Evolutionary conservation across 2,888 invertebrate genomes (phyloP).

Genomic region (Aradus depressus): DNA sequence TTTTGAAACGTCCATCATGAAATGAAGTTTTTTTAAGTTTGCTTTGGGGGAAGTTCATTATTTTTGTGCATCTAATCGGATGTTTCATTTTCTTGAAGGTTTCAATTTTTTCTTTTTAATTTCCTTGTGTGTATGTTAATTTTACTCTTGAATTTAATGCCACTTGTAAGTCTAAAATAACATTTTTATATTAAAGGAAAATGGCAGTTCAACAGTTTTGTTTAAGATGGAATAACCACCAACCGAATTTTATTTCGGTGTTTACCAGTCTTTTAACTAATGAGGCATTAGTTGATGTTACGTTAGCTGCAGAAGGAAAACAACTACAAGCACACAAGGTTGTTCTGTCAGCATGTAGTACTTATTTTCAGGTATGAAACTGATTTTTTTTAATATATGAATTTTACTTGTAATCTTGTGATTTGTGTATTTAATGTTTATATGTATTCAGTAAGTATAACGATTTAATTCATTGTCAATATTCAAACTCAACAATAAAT

Average conservation of each 20-base stretch:
- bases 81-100: conserved; percentile 1
- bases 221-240: conserved; percentile 85
- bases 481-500: background rate
- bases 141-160: background rate
- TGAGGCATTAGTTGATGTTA: conserved; percentile 78
- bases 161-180: background rate
- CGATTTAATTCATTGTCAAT: background rate
- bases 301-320: conserved; percentile 79
- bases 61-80: background rate
- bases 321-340: conserved; percentile 82
- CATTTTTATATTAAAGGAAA: conserved; percentile 3
- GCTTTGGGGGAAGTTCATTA: too few species aligned
- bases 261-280: conserved; percentile 73
- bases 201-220: conserved; percentile 69
- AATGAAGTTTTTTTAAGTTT: too few species aligned
- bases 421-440: too few species aligned
- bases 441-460: too few species aligned
- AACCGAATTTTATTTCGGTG: conserved; percentile 82
- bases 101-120: background rate
- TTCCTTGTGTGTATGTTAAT: background rate
- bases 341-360: conserved; percentile 80
- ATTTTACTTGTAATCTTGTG: too few species aligned
- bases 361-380: conserved; percentile 83
- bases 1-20: too few species aligned
- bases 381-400: too few species aligned